phyloP scores from a whole-genome alignment of 2,888 invertebrate genomes.

The Lydus trimaculatus region DNA sequence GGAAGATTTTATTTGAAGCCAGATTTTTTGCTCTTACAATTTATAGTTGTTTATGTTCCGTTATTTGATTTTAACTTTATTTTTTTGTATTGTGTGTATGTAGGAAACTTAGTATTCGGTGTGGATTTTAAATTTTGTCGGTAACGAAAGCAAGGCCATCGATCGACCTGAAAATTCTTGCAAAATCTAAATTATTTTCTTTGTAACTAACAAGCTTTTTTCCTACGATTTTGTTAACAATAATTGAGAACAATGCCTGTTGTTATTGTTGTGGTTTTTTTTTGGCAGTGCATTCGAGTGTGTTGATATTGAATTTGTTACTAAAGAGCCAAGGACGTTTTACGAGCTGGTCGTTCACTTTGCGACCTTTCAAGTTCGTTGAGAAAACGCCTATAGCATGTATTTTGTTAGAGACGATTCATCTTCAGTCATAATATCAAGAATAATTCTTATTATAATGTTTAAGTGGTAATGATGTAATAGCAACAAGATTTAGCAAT shows the following conservation, averaged over 20 bases:
- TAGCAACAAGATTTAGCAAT: background rate
- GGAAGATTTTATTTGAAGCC: background rate
- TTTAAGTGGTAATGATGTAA: background rate
- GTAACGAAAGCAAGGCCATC: background rate
- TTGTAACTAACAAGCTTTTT: background rate
- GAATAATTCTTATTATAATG: background rate
- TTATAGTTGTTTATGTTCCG: background rate
- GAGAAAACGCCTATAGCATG: constrained; percentile 20
- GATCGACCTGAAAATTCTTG: constrained; percentile 1
- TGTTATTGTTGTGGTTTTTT: background rate
- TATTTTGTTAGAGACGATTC: constrained; percentile 18
- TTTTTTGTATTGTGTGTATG: background rate
- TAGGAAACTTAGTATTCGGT: background rate
- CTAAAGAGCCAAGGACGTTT: constrained; percentile 45
- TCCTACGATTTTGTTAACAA: background rate
- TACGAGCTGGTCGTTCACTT: constrained; percentile 52
- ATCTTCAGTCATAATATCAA: constrained; percentile 14
- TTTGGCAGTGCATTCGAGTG: background rate
- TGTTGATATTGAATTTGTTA: constrained; percentile 1
- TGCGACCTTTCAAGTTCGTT: constrained; percentile 56
- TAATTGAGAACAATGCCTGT: background rate
- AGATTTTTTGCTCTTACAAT: too few species aligned
- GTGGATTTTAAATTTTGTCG: background rate
- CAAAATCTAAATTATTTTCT: background rate
- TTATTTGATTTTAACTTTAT: background rate